Evolutionary conservation across 1,140 invertebrate genomes (phyloP), one percentile per base, ranked within the genome.

Genomic region (Drosophila obscura): DNA sequence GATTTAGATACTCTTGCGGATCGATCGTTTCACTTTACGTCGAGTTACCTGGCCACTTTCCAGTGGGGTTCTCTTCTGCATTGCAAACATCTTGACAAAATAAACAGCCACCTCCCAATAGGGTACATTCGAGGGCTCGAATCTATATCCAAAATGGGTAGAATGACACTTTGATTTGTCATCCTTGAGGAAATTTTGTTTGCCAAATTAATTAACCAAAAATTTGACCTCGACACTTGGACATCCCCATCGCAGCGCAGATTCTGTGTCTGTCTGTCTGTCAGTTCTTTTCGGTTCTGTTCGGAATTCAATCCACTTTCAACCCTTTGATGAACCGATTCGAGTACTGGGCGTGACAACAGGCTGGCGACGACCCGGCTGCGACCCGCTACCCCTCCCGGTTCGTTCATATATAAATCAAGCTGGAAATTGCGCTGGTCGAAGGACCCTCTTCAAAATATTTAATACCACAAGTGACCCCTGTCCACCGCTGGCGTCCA

Each of bases 391-490:
- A 50, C 46, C 39, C 39, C 19, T 19, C 19, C 8, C 28, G 19
- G 51, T 24, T 39, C n/a, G 43, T 80, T 41, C 19, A 44, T 28
- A 13, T 41, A 45, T 87, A 87, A 87, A 87, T 87, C 82, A 87
- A 72, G 82, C 66, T 79, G 28, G 46, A 53, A 60, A 88, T 72
- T 78, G 78, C 52, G 69, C 66, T 75, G 66, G 45, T 45, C 56
- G 43, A 59, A 59, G 79, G 83, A 87, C 82, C 82, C 82, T 87
- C 82, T 88, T 87, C 82, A 87, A 66, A 87, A 87, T 87, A 87
- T 87, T 87, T 76, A 87, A 87, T 87, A 87, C 82, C 82, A 46
- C 82, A 87, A 87, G 66, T 87, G 82, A 87, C 82, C 82, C 82
- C 83, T 87, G 82, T 82, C 82, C 83, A 50, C 35, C 35, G 35